These are phyloP conservation scores for Synergus laeviventris DNA, from an alignment of 2,888 invertebrate genomes.

Conservation along the genomic window DNA sequence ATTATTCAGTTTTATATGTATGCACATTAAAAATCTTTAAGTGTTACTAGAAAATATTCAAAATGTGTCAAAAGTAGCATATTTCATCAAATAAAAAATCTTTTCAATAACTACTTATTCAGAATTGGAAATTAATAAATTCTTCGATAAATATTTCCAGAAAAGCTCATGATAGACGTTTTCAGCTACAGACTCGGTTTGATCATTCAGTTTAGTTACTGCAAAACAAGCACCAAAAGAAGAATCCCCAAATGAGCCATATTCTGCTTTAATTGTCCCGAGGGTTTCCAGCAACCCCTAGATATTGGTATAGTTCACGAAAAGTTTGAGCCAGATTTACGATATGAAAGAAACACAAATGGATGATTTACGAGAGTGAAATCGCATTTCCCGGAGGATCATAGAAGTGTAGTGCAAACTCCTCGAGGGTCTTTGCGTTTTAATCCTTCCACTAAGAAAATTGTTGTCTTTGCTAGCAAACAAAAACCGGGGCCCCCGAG, in stretches of 20 bases:
- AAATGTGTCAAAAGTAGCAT: no score
- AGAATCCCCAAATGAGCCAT: neutral
- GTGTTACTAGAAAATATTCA: no score
- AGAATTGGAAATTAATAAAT: neutral
- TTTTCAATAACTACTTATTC: neutral
- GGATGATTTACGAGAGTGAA: constrained; percentile 25
- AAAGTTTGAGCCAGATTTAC: constrained; percentile 9
- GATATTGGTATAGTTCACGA: neutral
- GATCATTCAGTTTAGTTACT: neutral
- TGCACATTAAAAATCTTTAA: neutral
- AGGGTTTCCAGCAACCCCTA: neutral
- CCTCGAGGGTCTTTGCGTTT: constrained; percentile 1
- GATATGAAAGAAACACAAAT: constrained; percentile 19
- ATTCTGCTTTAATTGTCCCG: constrained; percentile 5
- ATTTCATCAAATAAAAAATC: no score
- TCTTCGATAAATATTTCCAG: neutral
- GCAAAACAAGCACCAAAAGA: neutral
- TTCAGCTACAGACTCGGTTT: neutral
- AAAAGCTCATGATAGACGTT: neutral
- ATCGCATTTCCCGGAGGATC: constrained; percentile 4
- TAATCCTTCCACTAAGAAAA: constrained; percentile 6
- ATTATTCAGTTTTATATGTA: no score
- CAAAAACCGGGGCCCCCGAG: neutral
- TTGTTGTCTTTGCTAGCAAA: neutral
- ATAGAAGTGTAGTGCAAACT: neutral